Evolutionary conservation across 2,888 invertebrate species (phyloP).

Genomic region (Frankliniella fusca): DNA sequence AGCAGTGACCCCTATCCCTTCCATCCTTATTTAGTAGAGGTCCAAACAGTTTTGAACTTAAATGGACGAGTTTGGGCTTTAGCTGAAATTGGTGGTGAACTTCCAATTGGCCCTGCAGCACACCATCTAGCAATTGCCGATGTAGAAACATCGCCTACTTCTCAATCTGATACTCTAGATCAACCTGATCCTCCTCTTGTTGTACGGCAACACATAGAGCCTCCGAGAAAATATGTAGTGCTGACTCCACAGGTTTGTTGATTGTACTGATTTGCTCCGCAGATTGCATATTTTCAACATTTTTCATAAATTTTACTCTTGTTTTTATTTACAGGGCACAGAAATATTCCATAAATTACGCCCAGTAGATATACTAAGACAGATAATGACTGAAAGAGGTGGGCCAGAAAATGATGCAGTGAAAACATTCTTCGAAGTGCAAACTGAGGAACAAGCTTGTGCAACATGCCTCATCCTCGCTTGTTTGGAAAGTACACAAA

Average conservation of each 20-base stretch:
- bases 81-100: conserved; percentile 50
- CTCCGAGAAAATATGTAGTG: conserved; percentile 73
- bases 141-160: background rate
- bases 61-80: conserved; percentile 89
- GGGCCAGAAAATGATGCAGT: conserved; percentile 83
- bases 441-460: conserved; percentile 82
- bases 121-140: conserved; percentile 26
- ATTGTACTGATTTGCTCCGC: conserved; percentile 27
- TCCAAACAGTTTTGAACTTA: conserved; percentile 69
- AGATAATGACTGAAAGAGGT: conserved; percentile 73
- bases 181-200: conserved; percentile 58
- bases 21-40: conserved; percentile 61
- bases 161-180: conserved; percentile 3
- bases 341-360: conserved; percentile 77
- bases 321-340: conserved; percentile 56
- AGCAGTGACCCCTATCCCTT: conserved; percentile 71
- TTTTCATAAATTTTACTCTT: conserved; percentile 4
- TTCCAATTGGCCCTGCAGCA: conserved; percentile 38
- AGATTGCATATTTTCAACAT: background rate
- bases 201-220: conserved; percentile 67
- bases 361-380: conserved; percentile 81
- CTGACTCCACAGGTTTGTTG: conserved; percentile 71
- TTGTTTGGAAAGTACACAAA: conserved; percentile 61
- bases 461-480: conserved; percentile 82
- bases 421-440: conserved; percentile 78